These are phyloP conservation scores for Poeciliopsis gracilis DNA, from an alignment of 2,797 vertebrate species.

Conservation along the genomic window DNA sequence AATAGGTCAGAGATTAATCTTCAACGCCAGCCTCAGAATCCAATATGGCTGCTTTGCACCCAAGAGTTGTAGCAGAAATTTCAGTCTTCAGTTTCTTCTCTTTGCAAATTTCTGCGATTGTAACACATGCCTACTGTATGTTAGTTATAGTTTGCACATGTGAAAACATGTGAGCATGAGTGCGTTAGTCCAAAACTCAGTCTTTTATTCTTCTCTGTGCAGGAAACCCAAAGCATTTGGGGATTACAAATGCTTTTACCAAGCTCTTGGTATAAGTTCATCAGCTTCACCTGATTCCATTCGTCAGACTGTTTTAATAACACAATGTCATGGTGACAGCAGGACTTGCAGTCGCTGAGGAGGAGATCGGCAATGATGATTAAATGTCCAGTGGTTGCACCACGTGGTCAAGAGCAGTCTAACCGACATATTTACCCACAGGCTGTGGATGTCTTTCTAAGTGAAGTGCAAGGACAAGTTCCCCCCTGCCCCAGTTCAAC, in stretches of 20 bases:
- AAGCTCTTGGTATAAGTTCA: conserved; percentile 21
- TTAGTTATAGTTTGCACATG: conserved; percentile 5
- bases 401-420: conserved; percentile 32
- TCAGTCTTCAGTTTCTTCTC: background rate
- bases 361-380: conserved; percentile 30
- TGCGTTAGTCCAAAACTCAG: conserved; percentile 7
- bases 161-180: conserved; percentile 21
- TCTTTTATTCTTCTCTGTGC: conserved; percentile 28
- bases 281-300: conserved; percentile 4
- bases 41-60: background rate
- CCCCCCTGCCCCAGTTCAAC: conserved; percentile 25
- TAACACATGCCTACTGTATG: conserved; percentile 1
- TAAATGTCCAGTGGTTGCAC: conserved; percentile 30
- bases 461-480: conserved; percentile 42
- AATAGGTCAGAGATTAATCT: background rate
- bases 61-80: background rate
- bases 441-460: conserved; percentile 34
- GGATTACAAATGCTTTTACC: conserved; percentile 1
- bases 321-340: background rate
- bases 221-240: conserved; percentile 14
- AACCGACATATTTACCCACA: conserved; percentile 31
- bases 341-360: background rate
- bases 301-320: background rate
- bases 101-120: conserved; percentile 13
- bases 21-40: background rate